Conservation (phyloP, 2,797 vertebrate species). For the Takifugu ocellatus region DNA sequence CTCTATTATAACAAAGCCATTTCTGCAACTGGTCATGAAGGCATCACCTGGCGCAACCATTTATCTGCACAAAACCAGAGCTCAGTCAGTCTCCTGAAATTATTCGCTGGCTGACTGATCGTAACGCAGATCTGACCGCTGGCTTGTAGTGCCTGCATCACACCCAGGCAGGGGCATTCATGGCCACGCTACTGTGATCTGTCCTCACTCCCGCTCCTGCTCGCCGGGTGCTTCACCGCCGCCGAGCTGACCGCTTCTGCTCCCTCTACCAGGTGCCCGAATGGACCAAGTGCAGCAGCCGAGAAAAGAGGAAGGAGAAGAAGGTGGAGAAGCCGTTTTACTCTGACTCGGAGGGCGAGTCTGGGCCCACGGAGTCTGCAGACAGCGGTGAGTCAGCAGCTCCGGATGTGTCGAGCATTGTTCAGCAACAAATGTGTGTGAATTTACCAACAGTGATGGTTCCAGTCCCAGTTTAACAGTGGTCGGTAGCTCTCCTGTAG, state of each 20-base stretch:
- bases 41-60: slow-evolving; percentile 62
- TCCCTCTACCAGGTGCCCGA: slow-evolving; percentile 85
- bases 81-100: slow-evolving; percentile 20
- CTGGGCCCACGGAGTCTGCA: slow-evolving; percentile 93
- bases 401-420: not conserved
- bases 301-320: slow-evolving; percentile 97
- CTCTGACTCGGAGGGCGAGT: slow-evolving; percentile 95
- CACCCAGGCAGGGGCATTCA: slow-evolving; percentile 71
- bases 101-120: slow-evolving; percentile 37
- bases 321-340: slow-evolving; percentile 98
- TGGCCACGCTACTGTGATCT: slow-evolving; percentile 63
- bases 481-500: not conserved
- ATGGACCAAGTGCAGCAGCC: slow-evolving; percentile 96
- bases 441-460: not conserved
- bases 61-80: slow-evolving; percentile 24
- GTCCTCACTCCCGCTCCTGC: slow-evolving; percentile 44
- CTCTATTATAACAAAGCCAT: slow-evolving; percentile 41
- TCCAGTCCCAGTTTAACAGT: not conserved
- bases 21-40: slow-evolving; percentile 73
- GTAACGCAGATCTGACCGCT: slow-evolving; percentile 44
- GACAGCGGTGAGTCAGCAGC: slow-evolving; percentile 84
- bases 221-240: slow-evolving; percentile 15
- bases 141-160: slow-evolving; percentile 59
- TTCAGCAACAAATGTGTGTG: not conserved
- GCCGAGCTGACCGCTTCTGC: slow-evolving; percentile 10